Base-by-base conservation (phyloP, 2,888 invertebrate genomes). In the Cabera pusaria region DNA sequence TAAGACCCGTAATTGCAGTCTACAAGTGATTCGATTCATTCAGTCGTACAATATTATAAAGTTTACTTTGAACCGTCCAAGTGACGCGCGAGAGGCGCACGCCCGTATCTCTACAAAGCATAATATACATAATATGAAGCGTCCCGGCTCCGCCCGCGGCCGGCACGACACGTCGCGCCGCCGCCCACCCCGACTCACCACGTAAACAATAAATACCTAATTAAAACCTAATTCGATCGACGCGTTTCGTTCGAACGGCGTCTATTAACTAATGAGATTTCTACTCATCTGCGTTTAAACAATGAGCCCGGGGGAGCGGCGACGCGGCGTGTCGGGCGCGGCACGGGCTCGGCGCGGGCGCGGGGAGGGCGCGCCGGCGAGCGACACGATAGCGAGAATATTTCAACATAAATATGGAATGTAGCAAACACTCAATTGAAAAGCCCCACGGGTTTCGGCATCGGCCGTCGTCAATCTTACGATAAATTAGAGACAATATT, bases 361-460 rank as follows among this genome's bases (percentile, higher is more conserved):
- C n/a, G n/a, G n/a, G n/a, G n/a, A n/a, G n/a, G n/a, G n/a, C n/a
- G n/a, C n/a, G n/a, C n/a, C n/a, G n/a, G 71, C 67, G 54, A 65
- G 65, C 69, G 73, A 75, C 77, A 67, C 67, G 64, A 63, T 70
- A 80, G 73, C 71, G 75, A 82, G 69, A 84, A 79, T 82, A 85
- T 81, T 82, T 86, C 85, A 86, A 86, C 87, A 87, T 87, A 87
- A 87, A 87, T 86, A 88, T 88, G 87, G 87, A 87, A 88, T 88
- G 87, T 88, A 88, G 82, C 76, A 82, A 84, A 87, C 87, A 86
- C 86, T 86, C 87, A 82, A 83, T 83, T 77, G 80, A 81, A 81
- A 82, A 76, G 74, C 83, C 81, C 81, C 64, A 82, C 76, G 65
- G 82, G 75, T 76, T 75, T 64, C 69, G 80, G 81, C 82, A 60